These are phyloP conservation scores for Enteromius unitaeniatus DNA, from an alignment of 2,797 vertebrate species.

Conservation along the genomic window DNA sequence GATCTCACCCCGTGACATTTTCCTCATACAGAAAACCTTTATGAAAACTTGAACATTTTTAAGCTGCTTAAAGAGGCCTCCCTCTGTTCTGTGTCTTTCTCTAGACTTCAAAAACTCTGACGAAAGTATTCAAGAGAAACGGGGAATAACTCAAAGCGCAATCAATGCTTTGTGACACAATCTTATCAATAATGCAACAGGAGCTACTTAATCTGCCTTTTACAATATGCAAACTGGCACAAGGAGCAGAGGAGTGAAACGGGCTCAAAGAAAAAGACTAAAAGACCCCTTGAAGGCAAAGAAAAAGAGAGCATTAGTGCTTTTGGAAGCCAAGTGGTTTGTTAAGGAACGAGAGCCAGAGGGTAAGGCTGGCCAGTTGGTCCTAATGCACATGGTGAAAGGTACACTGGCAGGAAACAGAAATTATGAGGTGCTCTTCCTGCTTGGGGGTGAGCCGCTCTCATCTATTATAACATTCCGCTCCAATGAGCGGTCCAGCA, in stretches of 20 bases:
- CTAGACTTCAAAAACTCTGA: constrained; percentile 18
- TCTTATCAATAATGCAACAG: constrained; percentile 59
- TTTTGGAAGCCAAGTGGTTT: constrained; percentile 19
- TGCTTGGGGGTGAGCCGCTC: background rate
- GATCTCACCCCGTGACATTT: constrained; percentile 25
- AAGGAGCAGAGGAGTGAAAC: constrained; percentile 27
- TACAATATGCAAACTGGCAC: constrained; percentile 35
- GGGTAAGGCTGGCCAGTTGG: constrained; percentile 4
- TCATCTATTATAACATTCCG: constrained; percentile 44
- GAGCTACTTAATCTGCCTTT: constrained; percentile 47
- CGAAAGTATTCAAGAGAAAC: constrained; percentile 55
- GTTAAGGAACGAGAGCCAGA: constrained; percentile 27
- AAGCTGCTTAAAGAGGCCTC: constrained; percentile 53
- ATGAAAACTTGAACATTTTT: constrained; percentile 50
- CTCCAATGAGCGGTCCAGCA: constrained; percentile 42
- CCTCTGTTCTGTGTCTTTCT: constrained; percentile 25
- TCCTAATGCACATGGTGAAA: constrained; percentile 46
- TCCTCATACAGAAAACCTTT: constrained; percentile 26
- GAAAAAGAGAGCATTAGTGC: constrained; percentile 31
- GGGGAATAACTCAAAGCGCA: constrained; percentile 52
- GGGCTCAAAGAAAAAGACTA: constrained; percentile 27
- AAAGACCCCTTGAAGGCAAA: constrained; percentile 11
- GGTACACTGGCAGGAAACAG: constrained; percentile 30
- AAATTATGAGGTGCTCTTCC: constrained; percentile 19
- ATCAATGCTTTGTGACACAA: constrained; percentile 55